A percentile compares a stretch with the other conserved stretches of the same genome.
Conservation (phyloP, 2,888 invertebrate genomes). For the Ecdyonurus torrentis region DNA sequence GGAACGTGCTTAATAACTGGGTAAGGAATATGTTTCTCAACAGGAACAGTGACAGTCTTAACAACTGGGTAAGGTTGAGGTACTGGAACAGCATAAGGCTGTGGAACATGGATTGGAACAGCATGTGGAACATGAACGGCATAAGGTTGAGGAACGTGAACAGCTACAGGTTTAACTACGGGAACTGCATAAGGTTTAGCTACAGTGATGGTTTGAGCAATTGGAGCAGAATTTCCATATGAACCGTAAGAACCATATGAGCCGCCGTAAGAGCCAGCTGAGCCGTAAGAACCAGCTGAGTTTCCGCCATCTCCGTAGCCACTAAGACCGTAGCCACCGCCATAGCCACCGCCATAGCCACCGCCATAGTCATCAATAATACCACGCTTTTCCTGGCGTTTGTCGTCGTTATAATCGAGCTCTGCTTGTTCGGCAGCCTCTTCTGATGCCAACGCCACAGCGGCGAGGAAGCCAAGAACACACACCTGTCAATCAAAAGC, state of each 20-base stretch:
- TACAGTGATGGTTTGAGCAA: neutral
- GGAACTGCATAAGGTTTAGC: neutral
- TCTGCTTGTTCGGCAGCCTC: neutral
- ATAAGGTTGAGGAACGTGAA: conserved; percentile 1
- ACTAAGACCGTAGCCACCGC: neutral
- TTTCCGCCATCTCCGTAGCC: neutral
- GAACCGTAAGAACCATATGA: neutral
- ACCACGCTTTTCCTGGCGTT: neutral
- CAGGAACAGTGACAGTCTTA: neutral
- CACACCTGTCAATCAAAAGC: neutral
- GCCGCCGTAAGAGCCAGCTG: no score
- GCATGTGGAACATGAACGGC: conserved; percentile 1
- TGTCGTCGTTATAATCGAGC: neutral
- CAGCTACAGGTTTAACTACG: neutral
- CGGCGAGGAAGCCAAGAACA: neutral
- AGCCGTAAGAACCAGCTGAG: neutral
- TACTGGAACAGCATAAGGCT: neutral
- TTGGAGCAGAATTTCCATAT: neutral
- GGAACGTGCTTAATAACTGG: neutral
- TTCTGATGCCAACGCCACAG: neutral
- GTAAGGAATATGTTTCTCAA: conserved; percentile 1
- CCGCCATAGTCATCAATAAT: neutral
- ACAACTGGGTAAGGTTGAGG: conserved; percentile 1
- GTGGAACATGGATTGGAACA: neutral
- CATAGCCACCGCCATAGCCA: conserved; percentile 1